A percentile compares a stretch with the other conserved stretches of the same genome.
These are phyloP conservation scores for Xenopus laevis DNA, from an alignment of 2,113 vertebrate genomes.

Conservation along the genomic window DNA sequence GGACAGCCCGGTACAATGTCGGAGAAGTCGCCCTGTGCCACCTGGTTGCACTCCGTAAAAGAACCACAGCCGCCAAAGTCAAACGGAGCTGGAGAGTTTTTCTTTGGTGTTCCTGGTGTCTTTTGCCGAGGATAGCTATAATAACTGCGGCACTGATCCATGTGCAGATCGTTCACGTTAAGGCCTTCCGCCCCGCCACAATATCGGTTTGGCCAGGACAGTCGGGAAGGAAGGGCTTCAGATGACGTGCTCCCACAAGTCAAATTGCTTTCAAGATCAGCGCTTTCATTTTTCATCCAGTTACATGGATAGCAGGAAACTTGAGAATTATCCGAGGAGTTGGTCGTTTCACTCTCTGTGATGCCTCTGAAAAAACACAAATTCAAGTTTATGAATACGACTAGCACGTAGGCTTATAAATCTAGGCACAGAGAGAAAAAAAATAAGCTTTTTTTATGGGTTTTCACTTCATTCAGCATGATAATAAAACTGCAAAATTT, in stretches of 20 bases:
- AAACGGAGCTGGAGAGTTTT: constrained; percentile 77
- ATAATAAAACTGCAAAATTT: too few relatives aligned
- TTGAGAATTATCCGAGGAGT: constrained; percentile 65
- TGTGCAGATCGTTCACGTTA: constrained; percentile 72
- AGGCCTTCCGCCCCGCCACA: constrained; percentile 69
- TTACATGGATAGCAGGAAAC: constrained; percentile 82
- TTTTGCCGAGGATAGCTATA: constrained; percentile 95
- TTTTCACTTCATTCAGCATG: too few relatives aligned
- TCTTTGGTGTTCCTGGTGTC: constrained; percentile 78
- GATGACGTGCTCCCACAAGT: constrained; percentile 63
- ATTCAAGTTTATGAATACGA: neutral
- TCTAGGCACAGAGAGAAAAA: neutral
- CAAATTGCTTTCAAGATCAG: constrained; percentile 61
- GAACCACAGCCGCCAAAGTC: constrained; percentile 69
- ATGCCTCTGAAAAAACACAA: constrained; percentile 59
- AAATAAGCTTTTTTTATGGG: neutral
- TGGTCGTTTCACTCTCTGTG: constrained; percentile 67
- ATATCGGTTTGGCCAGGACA: constrained; percentile 92
- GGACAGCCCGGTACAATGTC: constrained; percentile 65
- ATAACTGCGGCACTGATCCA: constrained; percentile 80
- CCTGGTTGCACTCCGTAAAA: constrained; percentile 38
- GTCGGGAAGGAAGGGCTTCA: constrained; percentile 70
- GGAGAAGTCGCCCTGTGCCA: constrained; percentile 53
- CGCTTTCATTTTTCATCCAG: constrained; percentile 63
- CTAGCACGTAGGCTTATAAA: neutral